These are phyloP conservation scores for Tetranychus urticae DNA, from an alignment of 1,140 invertebrate species.

Conservation along the genomic window DNA sequence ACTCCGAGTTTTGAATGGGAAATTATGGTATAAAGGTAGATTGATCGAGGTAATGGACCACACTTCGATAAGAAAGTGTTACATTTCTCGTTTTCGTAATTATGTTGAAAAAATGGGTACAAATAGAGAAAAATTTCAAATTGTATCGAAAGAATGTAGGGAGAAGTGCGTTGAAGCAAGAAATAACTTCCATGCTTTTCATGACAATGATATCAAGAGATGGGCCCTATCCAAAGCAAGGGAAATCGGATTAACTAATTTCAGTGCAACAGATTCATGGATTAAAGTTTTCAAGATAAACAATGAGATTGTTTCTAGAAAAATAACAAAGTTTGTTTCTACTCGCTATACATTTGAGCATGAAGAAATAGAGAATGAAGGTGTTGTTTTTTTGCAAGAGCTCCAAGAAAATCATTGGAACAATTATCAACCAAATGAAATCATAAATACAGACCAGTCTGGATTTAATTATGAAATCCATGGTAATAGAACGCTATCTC, in stretches of 20 bases:
- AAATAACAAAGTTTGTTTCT: neutral
- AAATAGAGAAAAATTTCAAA: neutral
- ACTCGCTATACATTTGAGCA: neutral
- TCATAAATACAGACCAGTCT: neutral
- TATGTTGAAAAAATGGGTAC: neutral
- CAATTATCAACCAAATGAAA: neutral
- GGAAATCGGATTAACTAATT: neutral
- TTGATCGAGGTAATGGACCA: too few species aligned
- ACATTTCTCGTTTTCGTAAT: neutral
- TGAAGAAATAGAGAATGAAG: neutral
- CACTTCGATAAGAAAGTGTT: too few species aligned
- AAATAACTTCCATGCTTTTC: too few species aligned
- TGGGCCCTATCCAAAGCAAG: neutral
- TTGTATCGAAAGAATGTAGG: too few species aligned
- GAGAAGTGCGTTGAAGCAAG: too few species aligned
- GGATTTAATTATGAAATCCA: neutral
- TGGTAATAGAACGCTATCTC: neutral
- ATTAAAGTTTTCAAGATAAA: neutral
- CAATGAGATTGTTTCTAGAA: neutral
- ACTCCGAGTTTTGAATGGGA: too few species aligned
- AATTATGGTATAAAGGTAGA: too few species aligned
- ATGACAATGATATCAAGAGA: neutral
- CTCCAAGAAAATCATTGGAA: neutral
- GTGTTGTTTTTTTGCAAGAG: neutral
- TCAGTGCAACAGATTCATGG: neutral